Evolutionary conservation across 2,113 vertebrate species (phyloP), one percentile per base, ranked within the genome.

Genomic region (Apteryx mantelli): DNA sequence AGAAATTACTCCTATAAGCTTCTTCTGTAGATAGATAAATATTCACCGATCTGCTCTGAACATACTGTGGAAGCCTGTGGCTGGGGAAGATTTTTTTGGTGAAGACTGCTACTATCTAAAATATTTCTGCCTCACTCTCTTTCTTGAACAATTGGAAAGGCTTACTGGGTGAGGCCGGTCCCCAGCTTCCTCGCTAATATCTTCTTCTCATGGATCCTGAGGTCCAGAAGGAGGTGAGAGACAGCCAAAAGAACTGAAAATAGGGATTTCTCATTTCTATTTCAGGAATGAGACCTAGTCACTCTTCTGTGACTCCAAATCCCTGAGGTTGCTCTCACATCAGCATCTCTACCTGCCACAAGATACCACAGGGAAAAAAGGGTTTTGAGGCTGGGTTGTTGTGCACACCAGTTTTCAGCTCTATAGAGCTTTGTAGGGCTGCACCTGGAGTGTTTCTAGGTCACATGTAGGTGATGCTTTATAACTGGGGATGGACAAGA

Each of bases 361-460:
- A 86, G 71, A 71, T 13, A 13, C 24, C 38, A 24, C 9, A 24
- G 36, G 70, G 20, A 30, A 24, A 30, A 18, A 55, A 25, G 0
- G 2, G 1, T 0, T 13, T 82, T 81, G 18, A 30, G 13, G 5
- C 32, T 52, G 2, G 34, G 22, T 55, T n/a, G 7, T 46, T 19
- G 19, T 0, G 0, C 42, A 7, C 2, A 38, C 7, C 2, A 15
- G 13, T 36, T 52, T 56, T 82, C 2, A 0, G 40, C 34, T 40
- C 8, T 30, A 34, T 1, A 38, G 19, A 38, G 10, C 2, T 82
- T 60, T 69, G 20, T 73, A 52, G 32, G 25, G 2, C 9, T 83
- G 66, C 24, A 28, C 69, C 8, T 69, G 38, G 7, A 5, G 13
- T 48, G 17, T 55, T 86, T 92, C 44, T 50, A 34, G 20, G 52